Percentiles rank a stretch among this genome's conserved stretches.
These are phyloP conservation scores for Girardia tigrina DNA, from an alignment of 2,888 invertebrate genomes.

Conservation along the genomic window DNA sequence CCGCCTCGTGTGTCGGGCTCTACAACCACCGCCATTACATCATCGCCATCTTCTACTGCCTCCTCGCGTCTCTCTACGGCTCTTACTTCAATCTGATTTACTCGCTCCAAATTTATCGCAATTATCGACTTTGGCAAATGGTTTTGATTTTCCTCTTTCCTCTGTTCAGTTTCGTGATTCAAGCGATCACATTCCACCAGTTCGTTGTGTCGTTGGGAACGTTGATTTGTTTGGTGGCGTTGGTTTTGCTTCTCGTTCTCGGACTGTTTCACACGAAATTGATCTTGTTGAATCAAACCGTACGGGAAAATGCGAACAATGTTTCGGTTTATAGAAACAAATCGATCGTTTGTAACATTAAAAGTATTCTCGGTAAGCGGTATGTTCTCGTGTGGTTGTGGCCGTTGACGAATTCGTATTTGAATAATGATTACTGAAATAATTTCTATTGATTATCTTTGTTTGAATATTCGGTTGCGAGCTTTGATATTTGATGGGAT, in stretches of 20 bases:
- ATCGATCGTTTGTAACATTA: neutral
- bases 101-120: neutral
- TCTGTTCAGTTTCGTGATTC: constrained; percentile 21
- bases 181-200: constrained; percentile 21
- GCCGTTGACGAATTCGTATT: neutral
- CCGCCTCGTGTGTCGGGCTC: constrained; percentile 27
- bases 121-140: neutral
- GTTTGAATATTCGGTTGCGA: no score
- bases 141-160: constrained; percentile 2
- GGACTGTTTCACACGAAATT: constrained; percentile 25
- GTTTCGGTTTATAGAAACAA: neutral
- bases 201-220: constrained; percentile 13
- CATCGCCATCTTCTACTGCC: constrained; percentile 34
- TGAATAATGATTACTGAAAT: no score
- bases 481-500: no score
- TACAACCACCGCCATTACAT: constrained; percentile 34
- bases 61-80: constrained; percentile 26
- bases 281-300: constrained; percentile 24
- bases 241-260: neutral
- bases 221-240: constrained; percentile 26
- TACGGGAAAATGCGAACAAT: constrained; percentile 26
- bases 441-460: no score
- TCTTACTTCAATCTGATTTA: constrained; percentile 27
- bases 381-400: neutral
- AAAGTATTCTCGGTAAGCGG: neutral